Base-by-base conservation (phyloP, 2,888 invertebrate genomes). In the Cryptophagus acutangulus region DNA sequence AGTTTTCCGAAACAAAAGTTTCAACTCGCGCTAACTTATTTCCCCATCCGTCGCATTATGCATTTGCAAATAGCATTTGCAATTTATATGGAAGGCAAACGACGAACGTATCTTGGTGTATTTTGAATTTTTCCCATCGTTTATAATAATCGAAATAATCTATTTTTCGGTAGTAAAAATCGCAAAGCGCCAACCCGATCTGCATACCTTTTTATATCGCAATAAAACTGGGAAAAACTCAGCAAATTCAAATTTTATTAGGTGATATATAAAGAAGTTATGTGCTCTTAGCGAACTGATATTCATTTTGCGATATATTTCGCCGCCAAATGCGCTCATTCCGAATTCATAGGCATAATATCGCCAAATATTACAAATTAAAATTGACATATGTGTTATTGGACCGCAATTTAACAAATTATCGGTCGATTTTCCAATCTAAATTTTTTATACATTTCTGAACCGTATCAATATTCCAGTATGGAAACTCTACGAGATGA, bases 211-310 rank as follows among this genome's bases (percentile, higher is more conserved):
- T n/a, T 50, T 43, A 48, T 38, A 29, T 29, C 24, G 33, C 29
- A 31, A 46, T 50, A 51, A 51, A 48, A 39, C n/a, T n/a, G 35
- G 12, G 3, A 26, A 26, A 26, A 48, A 47, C 38, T 51, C 51
- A 51, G 48, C 48, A 49, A 47, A 51, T 49, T 49, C 51, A 51
- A 47, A 47, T 51, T 51, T 51, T 49, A 51, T 51, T 49, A 41
- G 38, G 43, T 47, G 43, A 45, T 49, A 49, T 47, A 43, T 45
- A 45, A 49, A 38, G 45, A 47, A 46, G 49, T 48, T 45, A 49
- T 45, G 40, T 35, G 40, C 43, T 33, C 44, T 46, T 42, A 43
- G 39, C 31, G 31, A 38, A 29, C 42, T 44, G 46, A 48, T 50
- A 50, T 48, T 50, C 50, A 50, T 48, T 48, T 42, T 38, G 40